Base-by-base conservation (phyloP, 2,888 invertebrate genomes). In the Netelia melanura region DNA sequence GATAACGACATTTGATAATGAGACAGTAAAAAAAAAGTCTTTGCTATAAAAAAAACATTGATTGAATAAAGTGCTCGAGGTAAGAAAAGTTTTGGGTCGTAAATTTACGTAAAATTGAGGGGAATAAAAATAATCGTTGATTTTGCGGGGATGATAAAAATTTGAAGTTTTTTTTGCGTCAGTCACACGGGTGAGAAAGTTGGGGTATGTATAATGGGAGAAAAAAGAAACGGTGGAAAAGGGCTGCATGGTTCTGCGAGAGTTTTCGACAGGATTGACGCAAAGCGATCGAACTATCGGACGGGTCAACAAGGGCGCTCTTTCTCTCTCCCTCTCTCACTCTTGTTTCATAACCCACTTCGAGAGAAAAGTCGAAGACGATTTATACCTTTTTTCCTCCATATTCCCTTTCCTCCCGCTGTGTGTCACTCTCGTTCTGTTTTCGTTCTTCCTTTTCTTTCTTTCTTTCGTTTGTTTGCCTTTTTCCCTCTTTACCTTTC, bases 361-460 rank as follows among this genome's bases (percentile, higher is more conserved):
- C 71, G 9, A 43, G 30, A 56, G 81, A 79, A 56, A 84, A 86
- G 87, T 86, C 84, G 84, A 84, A 83, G 84, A 76, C 86, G 86
- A 87, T 87, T 86, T 87, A 84, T 86, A 77, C 79, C 82, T 76
- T 82, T 82, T 85, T 81, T 62, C 74, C 58, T 65, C 67, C 58
- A 56, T 64, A 68, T 71, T 71, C 77, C 67, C 62, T 23, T 30
- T 65, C 71, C 30, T 17, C 25, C 48, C 64, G 64, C 21, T 21
- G 38, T 75, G 17, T 75, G 30, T 65, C 44, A 48, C 1, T 70
- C 64, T 25, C 71, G n/a, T 11, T 48, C 14, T 52, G 62, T 38
- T 71, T 17, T 61, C 23, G 5, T 64, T 11, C 25, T 30, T 64
- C 62, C 64, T 44, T 23, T 17, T 61, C 23, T 14, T 64, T 11